Percentiles rank a stretch among this genome's conserved stretches.
phyloP scores from a whole-genome alignment of 2,888 invertebrate species.

The Cecidostiba fungosa region DNA sequence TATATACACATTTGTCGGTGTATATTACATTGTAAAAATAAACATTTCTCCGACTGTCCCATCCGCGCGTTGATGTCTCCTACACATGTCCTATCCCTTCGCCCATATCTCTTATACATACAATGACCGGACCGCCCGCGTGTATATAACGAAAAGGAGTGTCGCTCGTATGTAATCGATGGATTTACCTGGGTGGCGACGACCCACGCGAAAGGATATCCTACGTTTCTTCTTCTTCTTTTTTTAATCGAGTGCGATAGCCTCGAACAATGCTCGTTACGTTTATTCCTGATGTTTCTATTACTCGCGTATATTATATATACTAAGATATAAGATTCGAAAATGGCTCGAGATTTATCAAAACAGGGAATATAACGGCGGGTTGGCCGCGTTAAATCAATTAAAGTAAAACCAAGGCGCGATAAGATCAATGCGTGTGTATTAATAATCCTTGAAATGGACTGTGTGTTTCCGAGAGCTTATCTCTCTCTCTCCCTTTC shows the following conservation, averaged over 20 bases:
- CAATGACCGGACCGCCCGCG: not conserved
- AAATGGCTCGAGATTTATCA: too few species aligned
- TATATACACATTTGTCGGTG: too few species aligned
- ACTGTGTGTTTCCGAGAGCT: not conserved
- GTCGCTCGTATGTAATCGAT: not conserved
- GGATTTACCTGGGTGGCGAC: conserved; percentile 4
- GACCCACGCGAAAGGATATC: not conserved
- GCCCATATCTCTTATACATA: conserved; percentile 10
- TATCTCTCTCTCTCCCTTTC: not conserved
- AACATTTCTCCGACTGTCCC: not conserved
- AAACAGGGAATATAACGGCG: too few species aligned
- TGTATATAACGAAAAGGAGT: conserved; percentile 2
- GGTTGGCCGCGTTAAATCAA: not conserved
- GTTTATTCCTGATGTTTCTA: too few species aligned
- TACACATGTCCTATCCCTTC: not conserved
- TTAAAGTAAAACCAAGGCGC: not conserved
- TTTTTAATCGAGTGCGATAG: not conserved
- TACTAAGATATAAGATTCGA: too few species aligned
- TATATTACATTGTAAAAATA: too few species aligned
- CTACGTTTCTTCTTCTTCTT: not conserved
- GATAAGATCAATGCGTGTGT: not conserved
- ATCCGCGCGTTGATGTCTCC: not conserved
- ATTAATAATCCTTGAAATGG: conserved; percentile 5
- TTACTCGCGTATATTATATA: too few species aligned
- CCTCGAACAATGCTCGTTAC: too few species aligned